Percentiles rank a stretch among this genome's conserved stretches.
Evolutionary conservation across 1,140 invertebrate species (phyloP).

Genomic region (Temnothorax curvispinosus): DNA sequence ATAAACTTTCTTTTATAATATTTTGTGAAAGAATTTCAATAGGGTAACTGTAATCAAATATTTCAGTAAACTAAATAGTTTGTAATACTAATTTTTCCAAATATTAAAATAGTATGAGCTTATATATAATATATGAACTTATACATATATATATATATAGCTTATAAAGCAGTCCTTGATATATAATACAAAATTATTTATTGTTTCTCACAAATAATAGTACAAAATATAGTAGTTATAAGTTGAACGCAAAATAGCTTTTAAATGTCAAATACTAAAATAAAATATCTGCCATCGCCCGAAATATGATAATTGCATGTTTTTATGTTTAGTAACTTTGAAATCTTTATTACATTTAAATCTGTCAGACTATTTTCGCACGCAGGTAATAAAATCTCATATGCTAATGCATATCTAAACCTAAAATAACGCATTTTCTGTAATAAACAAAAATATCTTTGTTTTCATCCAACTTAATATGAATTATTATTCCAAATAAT

Average conservation of each 20-base stretch:
- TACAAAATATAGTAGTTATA: background rate
- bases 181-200: background rate
- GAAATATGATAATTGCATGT: constrained; percentile 21
- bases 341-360: background rate
- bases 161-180: background rate
- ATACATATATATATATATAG: no score
- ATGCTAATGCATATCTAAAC: background rate
- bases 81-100: background rate
- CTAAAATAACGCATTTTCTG: constrained; percentile 2
- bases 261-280: background rate
- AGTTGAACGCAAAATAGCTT: background rate
- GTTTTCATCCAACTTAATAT: background rate
- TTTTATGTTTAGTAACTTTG: background rate
- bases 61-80: background rate
- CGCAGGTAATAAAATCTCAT: background rate
- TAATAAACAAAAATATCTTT: constrained; percentile 15
- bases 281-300: background rate
- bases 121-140: background rate
- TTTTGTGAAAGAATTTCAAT: no score
- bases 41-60: background rate
- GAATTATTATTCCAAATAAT: background rate
- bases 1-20: no score
- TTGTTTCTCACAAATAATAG: background rate
- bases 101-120: background rate
- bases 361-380: background rate